A percentile compares a stretch with the other conserved stretches of the same genome.
Evolutionary conservation across 2,888 invertebrate species (phyloP).

Genomic region (Xanthorhoe designata): DNA sequence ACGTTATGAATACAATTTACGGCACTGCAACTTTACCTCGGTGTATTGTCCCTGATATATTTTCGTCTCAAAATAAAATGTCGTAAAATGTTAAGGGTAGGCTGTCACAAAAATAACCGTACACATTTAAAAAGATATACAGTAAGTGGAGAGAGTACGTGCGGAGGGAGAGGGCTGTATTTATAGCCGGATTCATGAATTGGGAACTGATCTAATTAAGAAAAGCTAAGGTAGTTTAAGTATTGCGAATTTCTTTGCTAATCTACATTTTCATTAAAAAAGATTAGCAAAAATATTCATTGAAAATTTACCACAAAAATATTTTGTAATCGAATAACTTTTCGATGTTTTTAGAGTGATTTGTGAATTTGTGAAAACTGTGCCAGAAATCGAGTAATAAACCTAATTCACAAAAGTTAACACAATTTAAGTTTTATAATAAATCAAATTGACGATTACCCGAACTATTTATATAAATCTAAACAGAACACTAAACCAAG

Average conservation of each 20-base stretch:
- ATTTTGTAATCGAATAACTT: too few species aligned
- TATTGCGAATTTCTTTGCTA: neutral
- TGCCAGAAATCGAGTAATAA: too few species aligned
- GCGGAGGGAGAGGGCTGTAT: conserved; percentile 32
- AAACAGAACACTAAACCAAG: conserved; percentile 33
- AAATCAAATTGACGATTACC: neutral
- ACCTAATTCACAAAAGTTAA: too few species aligned
- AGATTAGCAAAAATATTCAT: too few species aligned
- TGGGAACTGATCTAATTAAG: conserved; percentile 36
- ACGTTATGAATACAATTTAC: conserved; percentile 30
- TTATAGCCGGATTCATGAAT: conserved; percentile 35
- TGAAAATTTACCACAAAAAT: too few species aligned
- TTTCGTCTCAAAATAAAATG: conserved; percentile 55
- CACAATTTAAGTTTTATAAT: too few species aligned
- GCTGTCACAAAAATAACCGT: conserved; percentile 81
- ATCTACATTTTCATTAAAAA: neutral
- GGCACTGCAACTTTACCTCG: conserved; percentile 31
- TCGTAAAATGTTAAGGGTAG: conserved; percentile 61
- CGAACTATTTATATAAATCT: conserved; percentile 11
- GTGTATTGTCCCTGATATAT: conserved; percentile 38
- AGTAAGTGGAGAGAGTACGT: conserved; percentile 70
- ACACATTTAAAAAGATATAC: conserved; percentile 80
- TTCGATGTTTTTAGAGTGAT: too few species aligned
- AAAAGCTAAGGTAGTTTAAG: conserved; percentile 5
- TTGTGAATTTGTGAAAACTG: too few species aligned